phyloP scores from a whole-genome alignment of 1,140 invertebrate genomes.

The Periplaneta americana region DNA sequence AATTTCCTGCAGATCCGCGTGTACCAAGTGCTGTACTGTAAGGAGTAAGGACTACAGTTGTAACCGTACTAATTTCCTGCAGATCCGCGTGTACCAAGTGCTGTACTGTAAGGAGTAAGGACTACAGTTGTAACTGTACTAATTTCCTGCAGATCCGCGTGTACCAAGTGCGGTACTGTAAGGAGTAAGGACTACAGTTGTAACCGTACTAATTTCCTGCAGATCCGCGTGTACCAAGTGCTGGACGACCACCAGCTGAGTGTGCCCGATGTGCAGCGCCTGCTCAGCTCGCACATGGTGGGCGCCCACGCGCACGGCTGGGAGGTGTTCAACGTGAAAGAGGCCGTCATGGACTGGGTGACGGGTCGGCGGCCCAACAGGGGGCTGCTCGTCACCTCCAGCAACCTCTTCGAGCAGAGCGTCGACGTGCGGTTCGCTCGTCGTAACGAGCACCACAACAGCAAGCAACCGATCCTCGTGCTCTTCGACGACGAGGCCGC shows the following conservation, averaged over 20 bases:
- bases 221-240: conserved; percentile 53
- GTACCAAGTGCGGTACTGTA: conserved; percentile 47
- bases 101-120: too few species aligned
- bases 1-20: too few species aligned
- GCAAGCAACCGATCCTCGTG: conserved; percentile 36
- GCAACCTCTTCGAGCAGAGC: conserved; percentile 28
- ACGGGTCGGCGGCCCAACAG: conserved; percentile 29
- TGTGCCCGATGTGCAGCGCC: conserved; percentile 39
- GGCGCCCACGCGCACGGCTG: conserved; percentile 48
- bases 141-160: conserved; percentile 47
- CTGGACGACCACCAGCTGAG: conserved; percentile 36
- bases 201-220: too few species aligned
- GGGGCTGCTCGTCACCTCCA: conserved; percentile 34
- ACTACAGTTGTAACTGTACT: too few species aligned
- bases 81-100: too few species aligned
- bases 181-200: conserved; percentile 35
- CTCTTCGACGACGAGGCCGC: conserved; percentile 32
- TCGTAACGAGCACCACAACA: conserved; percentile 26
- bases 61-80: too few species aligned
- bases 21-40: too few species aligned
- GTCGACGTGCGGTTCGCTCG: conserved; percentile 30
- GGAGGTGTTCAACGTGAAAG: conserved; percentile 49
- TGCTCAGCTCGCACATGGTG: conserved; percentile 46
- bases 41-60: too few species aligned
- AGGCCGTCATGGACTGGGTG: conserved; percentile 41